phyloP scores from a whole-genome alignment of 2,113 vertebrate species.

The Scomber colias region DNA sequence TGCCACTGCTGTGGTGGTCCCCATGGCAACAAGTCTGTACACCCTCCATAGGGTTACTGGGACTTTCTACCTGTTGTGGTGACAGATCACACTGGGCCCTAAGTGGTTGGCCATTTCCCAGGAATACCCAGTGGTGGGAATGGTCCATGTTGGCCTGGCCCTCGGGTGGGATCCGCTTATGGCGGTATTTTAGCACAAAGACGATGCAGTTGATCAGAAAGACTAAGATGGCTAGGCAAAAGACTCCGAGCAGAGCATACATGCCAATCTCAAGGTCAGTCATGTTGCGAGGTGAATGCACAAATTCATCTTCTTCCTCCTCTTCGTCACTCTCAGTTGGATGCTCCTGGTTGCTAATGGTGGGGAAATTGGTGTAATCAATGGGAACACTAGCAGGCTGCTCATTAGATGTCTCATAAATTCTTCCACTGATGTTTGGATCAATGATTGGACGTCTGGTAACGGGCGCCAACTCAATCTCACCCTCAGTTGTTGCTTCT shows the following conservation, averaged over 20 bases:
- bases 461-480: slow-evolving; percentile 55
- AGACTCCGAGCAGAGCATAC: slow-evolving; percentile 96
- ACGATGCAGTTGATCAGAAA: slow-evolving; percentile 99
- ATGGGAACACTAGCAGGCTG: slow-evolving; percentile 86
- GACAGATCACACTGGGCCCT: slow-evolving; percentile 92
- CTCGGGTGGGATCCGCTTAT: slow-evolving; percentile 95
- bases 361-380: slow-evolving; percentile 90
- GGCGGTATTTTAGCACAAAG: slow-evolving; percentile 96
- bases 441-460: slow-evolving; percentile 88
- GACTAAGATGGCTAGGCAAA: slow-evolving; percentile 97
- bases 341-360: slow-evolving; percentile 87
- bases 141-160: slow-evolving; percentile 99
- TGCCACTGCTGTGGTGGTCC: slow-evolving; percentile 96
- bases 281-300: slow-evolving; percentile 91
- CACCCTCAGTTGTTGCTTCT: slow-evolving; percentile 83
- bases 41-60: slow-evolving; percentile 89
- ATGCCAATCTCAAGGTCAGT: slow-evolving; percentile 98
- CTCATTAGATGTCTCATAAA: slow-evolving; percentile 83
- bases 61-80: slow-evolving; percentile 90
- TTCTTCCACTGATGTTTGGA: slow-evolving; percentile 72
- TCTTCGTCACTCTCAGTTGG: slow-evolving; percentile 81
- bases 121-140: slow-evolving; percentile 98
- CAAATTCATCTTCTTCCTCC: slow-evolving; percentile 84
- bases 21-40: slow-evolving; percentile 94
- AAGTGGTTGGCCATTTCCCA: slow-evolving; percentile 95